Conservation (phyloP, 2,888 invertebrate species). For the Clanis bilineata region DNA sequence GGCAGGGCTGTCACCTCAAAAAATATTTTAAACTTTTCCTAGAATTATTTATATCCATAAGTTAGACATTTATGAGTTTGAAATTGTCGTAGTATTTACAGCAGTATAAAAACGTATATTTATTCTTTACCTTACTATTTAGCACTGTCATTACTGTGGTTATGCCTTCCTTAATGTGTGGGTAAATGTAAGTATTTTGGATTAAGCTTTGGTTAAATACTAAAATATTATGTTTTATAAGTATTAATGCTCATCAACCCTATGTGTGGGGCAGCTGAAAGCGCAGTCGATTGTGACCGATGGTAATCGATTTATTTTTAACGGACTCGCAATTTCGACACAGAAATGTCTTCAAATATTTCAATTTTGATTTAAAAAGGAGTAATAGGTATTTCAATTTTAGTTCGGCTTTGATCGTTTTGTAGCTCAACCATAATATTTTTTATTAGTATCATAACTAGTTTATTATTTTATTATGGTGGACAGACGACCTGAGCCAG, state of each 20-base stretch:
- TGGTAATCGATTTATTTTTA: conserved; percentile 50
- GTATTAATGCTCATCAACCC: conserved; percentile 16
- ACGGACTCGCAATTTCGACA: conserved; percentile 35
- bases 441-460: too few relatives aligned
- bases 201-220: not conserved
- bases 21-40: not conserved
- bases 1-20: conserved; percentile 1
- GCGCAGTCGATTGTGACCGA: conserved; percentile 65
- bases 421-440: too few relatives aligned
- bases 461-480: too few relatives aligned
- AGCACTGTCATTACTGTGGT: too few relatives aligned
- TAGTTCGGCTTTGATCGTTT: too few relatives aligned
- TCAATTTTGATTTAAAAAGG: not conserved
- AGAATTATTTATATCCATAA: not conserved
- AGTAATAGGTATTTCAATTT: not conserved
- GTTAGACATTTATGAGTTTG: not conserved
- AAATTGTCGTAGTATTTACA: not conserved
- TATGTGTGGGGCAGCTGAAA: conserved; percentile 40
- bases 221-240: not conserved
- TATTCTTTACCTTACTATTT: too few relatives aligned
- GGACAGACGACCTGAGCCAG: too few relatives aligned
- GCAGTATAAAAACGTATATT: not conserved
- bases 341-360: conserved; percentile 9
- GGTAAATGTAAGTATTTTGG: not conserved
- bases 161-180: not conserved